Conservation (phyloP, 2,888 invertebrate species). For the Cantharis rufa region DNA sequence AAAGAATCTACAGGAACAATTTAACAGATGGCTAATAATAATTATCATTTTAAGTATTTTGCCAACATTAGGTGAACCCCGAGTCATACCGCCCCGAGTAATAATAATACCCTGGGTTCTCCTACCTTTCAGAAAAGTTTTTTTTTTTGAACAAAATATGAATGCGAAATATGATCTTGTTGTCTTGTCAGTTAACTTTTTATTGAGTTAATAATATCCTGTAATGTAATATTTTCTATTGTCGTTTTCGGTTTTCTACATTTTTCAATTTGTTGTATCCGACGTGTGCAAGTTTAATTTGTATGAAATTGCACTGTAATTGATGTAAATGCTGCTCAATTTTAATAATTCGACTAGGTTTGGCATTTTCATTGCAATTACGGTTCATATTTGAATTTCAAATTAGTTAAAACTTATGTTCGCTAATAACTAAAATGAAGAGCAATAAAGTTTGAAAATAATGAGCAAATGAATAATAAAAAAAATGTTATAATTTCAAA, state of each 20-base stretch:
- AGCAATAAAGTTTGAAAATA: not conserved
- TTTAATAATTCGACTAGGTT: not conserved
- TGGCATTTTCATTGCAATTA: not conserved
- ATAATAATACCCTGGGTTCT: no score
- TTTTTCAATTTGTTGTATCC: not conserved
- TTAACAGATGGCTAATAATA: no score
- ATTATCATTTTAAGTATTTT: no score
- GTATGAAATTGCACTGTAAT: constrained; percentile 1
- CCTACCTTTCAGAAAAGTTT: no score
- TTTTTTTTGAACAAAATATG: not conserved
- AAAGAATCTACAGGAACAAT: no score
- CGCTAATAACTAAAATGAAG: not conserved
- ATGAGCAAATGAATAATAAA: not conserved
- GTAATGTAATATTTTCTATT: not conserved
- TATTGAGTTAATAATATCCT: not conserved
- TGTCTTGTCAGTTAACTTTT: not conserved
- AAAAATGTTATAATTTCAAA: not conserved
- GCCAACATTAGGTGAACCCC: no score
- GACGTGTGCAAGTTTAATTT: not conserved
- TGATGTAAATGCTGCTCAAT: constrained; percentile 1
- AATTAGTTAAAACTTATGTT: constrained; percentile 1
- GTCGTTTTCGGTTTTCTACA: not conserved
- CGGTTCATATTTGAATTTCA: not conserved
- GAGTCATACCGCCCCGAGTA: no score
- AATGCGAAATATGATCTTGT: not conserved